Base-by-base conservation (phyloP, 1,140 invertebrate species). In the Neotoxoptera formosana region DNA sequence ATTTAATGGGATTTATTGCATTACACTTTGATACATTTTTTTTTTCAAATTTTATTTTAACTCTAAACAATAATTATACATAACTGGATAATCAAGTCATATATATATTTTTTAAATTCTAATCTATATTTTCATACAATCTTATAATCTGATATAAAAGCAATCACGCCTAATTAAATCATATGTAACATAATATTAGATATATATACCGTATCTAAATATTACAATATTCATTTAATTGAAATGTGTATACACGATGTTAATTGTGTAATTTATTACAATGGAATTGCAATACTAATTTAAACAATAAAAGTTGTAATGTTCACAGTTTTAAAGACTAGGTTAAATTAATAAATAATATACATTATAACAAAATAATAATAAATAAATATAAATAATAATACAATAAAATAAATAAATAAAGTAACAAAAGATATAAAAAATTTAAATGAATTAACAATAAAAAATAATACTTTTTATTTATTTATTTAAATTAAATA, bases 371-470 rank as follows among this genome's bases (percentile, higher is more conserved):
- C 91, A 92, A 84, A 84, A 92, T 60, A 60, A 56, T 30, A 90
- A 90, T 60, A 30, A 48, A 90, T 67, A 47, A 81, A 92, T 92
- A 84, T 41, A 41, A 84, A 84, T 84, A 84, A 84, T 84, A 53
- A 36, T 89, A 89, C 34, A 90, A 92, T 92, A 84, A 76, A 92
- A 93, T 93, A 93, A 90, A 91, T 91, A 81, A 81, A 67, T 67
- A 91, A 93, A 83, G 91, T 93, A 93, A 93, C 91, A 93, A 93
- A 93, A 93, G 25, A 93, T 93, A 93, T 93, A 93, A 93, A 93
- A 91, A 93, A 53, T 83, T 93, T 84, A 41, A 84, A 84, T 93
- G 81, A 86, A 93, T 93, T 93, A 93, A 93, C 91, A 93, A 93
- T 93, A 51, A 51, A 51, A 92, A 93, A 93, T 93, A 93, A 93